phyloP scores from a whole-genome alignment of 2,888 invertebrate genomes.

The Hololepta plana region DNA sequence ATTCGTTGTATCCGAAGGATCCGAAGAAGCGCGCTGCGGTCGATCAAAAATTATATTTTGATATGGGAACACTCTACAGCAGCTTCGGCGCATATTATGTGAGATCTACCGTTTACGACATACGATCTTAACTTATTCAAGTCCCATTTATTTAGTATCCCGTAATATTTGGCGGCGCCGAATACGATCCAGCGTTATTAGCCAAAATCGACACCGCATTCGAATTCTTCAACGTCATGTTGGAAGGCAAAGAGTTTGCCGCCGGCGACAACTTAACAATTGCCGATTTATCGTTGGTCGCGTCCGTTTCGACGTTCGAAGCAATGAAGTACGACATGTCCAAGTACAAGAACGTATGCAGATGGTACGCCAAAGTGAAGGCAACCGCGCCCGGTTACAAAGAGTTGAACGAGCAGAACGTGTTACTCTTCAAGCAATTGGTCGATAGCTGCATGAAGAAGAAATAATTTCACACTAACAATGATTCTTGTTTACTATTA shows the following conservation, averaged over 20 bases:
- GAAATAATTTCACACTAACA: no score
- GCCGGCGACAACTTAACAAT: slow-evolving; percentile 58
- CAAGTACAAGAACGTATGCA: slow-evolving; percentile 47
- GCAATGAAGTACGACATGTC: slow-evolving; percentile 42
- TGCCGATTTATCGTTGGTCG: slow-evolving; percentile 55
- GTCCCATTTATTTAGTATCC: slow-evolving; percentile 19
- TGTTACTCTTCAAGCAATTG: slow-evolving; percentile 18
- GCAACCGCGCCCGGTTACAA: slow-evolving; percentile 37
- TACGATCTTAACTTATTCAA: background rate
- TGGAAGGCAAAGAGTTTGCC: slow-evolving; percentile 48
- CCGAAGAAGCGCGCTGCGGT: slow-evolving; percentile 57
- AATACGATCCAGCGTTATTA: slow-evolving; percentile 41
- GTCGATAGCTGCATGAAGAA: slow-evolving; percentile 17
- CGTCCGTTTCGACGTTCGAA: slow-evolving; percentile 51
- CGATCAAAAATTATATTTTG: slow-evolving; percentile 65
- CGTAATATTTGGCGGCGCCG: slow-evolving; percentile 26
- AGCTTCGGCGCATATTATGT: slow-evolving; percentile 56
- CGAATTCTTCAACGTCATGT: slow-evolving; percentile 49
- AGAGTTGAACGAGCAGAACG: slow-evolving; percentile 23
- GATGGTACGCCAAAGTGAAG: slow-evolving; percentile 41
- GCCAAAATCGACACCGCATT: slow-evolving; percentile 51
- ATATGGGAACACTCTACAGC: slow-evolving; percentile 55
- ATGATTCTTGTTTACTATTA: slow-evolving; percentile 2
- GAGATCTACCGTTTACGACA: slow-evolving; percentile 19
- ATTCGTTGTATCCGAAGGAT: slow-evolving; percentile 58